Evolutionary conservation across 2,113 vertebrate genomes (phyloP), one percentile per base, ranked within the genome.

Genomic region (Archilochus colubris): DNA sequence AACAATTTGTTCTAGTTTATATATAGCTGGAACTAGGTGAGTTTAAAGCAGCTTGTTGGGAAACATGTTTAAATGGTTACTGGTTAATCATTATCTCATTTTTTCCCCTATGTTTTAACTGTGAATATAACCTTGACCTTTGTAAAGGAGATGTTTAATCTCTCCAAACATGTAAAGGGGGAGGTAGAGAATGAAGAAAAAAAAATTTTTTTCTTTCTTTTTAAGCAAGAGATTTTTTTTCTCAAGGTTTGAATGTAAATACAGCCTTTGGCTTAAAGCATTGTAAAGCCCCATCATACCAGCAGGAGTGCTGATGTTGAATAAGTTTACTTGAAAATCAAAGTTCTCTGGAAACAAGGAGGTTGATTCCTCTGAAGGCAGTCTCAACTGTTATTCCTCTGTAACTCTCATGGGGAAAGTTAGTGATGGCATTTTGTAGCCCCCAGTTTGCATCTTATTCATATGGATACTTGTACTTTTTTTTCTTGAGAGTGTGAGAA

Each of bases 31-130:
- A 93, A 85, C 50, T 79, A 62, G 50, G 24, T 43, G 77, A 84
- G 74, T 92, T 93, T 92, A 84, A 91, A 92, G 48, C 50, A 72
- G 94, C 48, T 84, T 86, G 67, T 83, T 96, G 91, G 66, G 94
- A 96, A 95, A 86, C 80, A 21, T 58, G 77, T 81, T 93, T 70
- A 88, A 93, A 86, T 94, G 64, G 73, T 75, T 94, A 68, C 76
- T 79, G 61, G 94, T 96, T 96, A 96, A 96, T 96, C 83, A 96
- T 96, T 93, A 96, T 75, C 91, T 94, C 57, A 11, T 0, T 12
- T 66, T 86, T 51, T n/a, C 9, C 3, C 28, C 30, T 86, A 44
- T 77, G n/a, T 93, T 93, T 88, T 86, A 91, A 94, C 86, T 86
- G 76, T 55, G 88, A 94, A 38, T 93, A 57, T 86, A 93, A 94